phyloP scores from a whole-genome alignment of 2,113 vertebrate genomes.

The Dromiciops gliroides region DNA sequence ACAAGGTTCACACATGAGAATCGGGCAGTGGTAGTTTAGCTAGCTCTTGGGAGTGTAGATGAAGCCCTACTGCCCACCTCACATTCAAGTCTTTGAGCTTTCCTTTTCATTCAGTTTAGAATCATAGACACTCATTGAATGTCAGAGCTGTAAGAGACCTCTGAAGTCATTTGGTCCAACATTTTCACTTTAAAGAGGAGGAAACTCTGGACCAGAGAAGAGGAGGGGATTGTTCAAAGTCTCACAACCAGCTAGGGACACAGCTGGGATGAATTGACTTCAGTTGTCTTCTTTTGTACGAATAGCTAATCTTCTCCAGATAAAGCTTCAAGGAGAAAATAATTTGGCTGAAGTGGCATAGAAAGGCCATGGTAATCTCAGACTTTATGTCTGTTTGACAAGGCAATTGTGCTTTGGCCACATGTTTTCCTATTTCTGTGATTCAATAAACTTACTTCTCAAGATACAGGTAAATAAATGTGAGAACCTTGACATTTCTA shows the following conservation, averaged over 20 bases:
- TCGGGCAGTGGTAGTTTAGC: not conserved
- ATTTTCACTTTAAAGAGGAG: not conserved
- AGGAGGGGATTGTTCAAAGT: not conserved
- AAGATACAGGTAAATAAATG: not conserved
- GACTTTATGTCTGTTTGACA: not conserved
- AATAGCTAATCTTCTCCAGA: not conserved
- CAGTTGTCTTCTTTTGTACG: not conserved
- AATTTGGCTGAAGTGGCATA: not conserved
- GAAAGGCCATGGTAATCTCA: not conserved
- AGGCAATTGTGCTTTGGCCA: not conserved
- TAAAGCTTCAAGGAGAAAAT: not conserved
- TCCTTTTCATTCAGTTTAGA: not conserved
- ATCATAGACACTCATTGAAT: not conserved
- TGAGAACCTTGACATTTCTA: accelerated
- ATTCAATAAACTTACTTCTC: not conserved
- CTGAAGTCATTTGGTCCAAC: not conserved
- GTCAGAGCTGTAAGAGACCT: not conserved
- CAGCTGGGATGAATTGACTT: not conserved
- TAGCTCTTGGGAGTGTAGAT: not conserved
- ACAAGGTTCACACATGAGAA: not conserved
- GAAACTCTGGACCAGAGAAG: not conserved
- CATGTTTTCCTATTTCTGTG: not conserved
- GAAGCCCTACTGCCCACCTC: not conserved
- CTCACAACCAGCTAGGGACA: not conserved
- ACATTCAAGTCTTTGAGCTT: not conserved